These are phyloP conservation scores for Germaria angustata DNA, from an alignment of 2,888 invertebrate species.

Conservation along the genomic window DNA sequence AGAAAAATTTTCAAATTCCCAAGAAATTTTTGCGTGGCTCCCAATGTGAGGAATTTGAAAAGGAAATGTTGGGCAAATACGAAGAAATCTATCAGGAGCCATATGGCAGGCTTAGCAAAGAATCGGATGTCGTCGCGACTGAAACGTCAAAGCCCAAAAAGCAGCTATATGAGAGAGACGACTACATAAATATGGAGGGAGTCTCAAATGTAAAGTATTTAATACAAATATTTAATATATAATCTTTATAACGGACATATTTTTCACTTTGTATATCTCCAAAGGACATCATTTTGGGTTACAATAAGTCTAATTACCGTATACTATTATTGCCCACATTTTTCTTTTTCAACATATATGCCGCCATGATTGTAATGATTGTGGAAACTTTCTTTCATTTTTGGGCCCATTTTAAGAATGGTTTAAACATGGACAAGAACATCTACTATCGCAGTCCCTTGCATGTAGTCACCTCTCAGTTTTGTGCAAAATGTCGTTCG, in stretches of 20 bases:
- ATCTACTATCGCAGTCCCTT: constrained; percentile 86
- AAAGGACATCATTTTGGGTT: constrained; percentile 78
- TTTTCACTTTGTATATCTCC: constrained; percentile 16
- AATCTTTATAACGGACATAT: not conserved
- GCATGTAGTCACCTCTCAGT: constrained; percentile 85
- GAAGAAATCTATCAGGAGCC: constrained; percentile 56
- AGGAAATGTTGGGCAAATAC: constrained; percentile 69
- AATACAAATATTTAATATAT: not conserved
- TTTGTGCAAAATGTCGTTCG: constrained; percentile 85
- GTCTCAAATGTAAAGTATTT: constrained; percentile 73
- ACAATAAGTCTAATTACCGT: constrained; percentile 80
- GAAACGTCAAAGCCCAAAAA: constrained; percentile 34
- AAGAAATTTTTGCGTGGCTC: constrained; percentile 74
- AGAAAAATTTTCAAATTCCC: constrained; percentile 77
- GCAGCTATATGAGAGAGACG: constrained; percentile 73
- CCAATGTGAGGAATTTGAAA: constrained; percentile 73
- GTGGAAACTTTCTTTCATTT: constrained; percentile 84
- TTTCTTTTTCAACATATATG: constrained; percentile 82
- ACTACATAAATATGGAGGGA: constrained; percentile 77
- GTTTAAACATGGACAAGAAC: constrained; percentile 81
- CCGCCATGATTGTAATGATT: constrained; percentile 81
- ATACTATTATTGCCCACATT: constrained; percentile 83
- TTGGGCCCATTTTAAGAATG: constrained; percentile 86
- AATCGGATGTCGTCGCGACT: not conserved
- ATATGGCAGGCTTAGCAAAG: constrained; percentile 36